Base-by-base conservation (phyloP, 2,113 vertebrate species). In the Dendropsophus ebraccatus region DNA sequence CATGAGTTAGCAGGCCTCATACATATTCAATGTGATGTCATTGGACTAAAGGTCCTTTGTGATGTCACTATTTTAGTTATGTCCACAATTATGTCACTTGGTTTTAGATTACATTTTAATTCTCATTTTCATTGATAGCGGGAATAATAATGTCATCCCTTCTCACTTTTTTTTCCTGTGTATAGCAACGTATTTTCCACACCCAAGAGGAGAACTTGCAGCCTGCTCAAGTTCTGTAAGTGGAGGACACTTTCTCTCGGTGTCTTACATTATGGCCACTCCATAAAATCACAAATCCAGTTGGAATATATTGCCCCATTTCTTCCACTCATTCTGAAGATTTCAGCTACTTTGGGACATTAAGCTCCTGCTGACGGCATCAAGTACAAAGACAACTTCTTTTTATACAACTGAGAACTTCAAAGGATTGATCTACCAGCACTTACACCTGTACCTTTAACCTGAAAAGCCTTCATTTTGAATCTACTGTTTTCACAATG, bases 391-490 rank as follows among this genome's bases (percentile, higher is more conserved):
- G 17, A 70, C 35, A 41, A 11, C 67, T 70, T 70, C 67, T 70
- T 70, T 70, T 70, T 70, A 70, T 41, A 70, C 19, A 70, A 41
- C 35, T 9, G 10, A 70, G 67, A 70, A 37, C 67, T 70, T 70
- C 67, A 41, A 37, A 23, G 35, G 35, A 70, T 70, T 70, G 30
- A 12, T 70, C 67, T 41, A 70, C 67, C 67, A 70, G 67, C 67
- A 70, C 67, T 70, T 70, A 70, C 67, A 70, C 67, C 67, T 70
- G 19, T 70, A 70, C 67, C 67, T 70, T 70, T 70, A 70, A 70
- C 67, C 67, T 41, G 67, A 41, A 70, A 70, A 70, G 67, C 67
- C 67, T 70, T 70, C 67, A 70, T 70, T 70, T 70, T 70, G 17
- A 35, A 70, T 70, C 19, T 70, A 70, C 67, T 70, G 19, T 70